Evolutionary conservation across 1,140 invertebrate species (phyloP).

Genomic region (Cyphomyrmex costatus): DNA sequence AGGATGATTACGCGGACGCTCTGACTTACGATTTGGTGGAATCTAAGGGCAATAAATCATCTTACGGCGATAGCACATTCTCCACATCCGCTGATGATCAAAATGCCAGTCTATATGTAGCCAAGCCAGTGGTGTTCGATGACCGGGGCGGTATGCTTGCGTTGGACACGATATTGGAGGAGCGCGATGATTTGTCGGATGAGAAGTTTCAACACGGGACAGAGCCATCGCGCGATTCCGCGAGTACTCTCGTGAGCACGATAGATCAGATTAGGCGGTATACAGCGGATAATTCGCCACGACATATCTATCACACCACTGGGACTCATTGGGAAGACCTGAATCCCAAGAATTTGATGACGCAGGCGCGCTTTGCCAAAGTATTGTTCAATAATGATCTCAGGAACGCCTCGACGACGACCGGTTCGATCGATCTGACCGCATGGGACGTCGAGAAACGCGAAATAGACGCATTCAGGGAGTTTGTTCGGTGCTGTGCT

Average conservation of each 20-base stretch:
- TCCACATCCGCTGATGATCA: slow-evolving; percentile 72
- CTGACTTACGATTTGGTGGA: slow-evolving; percentile 86
- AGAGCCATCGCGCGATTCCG: slow-evolving; percentile 78
- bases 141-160: slow-evolving; percentile 87
- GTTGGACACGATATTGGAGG: slow-evolving; percentile 87
- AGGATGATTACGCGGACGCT: slow-evolving; percentile 88
- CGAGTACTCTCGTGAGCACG: slow-evolving; percentile 89
- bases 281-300: slow-evolving; percentile 87
- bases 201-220: slow-evolving; percentile 55
- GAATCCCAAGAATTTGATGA: slow-evolving; percentile 83
- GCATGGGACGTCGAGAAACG: slow-evolving; percentile 82
- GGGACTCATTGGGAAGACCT: slow-evolving; percentile 87
- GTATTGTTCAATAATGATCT: slow-evolving; percentile 78
- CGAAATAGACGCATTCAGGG: slow-evolving; percentile 78
- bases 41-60: slow-evolving; percentile 69
- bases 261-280: slow-evolving; percentile 89
- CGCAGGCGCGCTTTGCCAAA: slow-evolving; percentile 80
- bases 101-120: slow-evolving; percentile 85
- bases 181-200: slow-evolving; percentile 86
- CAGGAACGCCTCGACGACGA: slow-evolving; percentile 66
- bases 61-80: slow-evolving; percentile 46
- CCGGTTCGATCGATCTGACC: slow-evolving; percentile 30
- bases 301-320: slow-evolving; percentile 88
- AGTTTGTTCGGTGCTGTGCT: slow-evolving; percentile 73
- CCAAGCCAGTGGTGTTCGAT: slow-evolving; percentile 88